Evolutionary conservation across 2,888 invertebrate genomes (phyloP).

Genomic region (Drosophila pseudotakahashii): DNA sequence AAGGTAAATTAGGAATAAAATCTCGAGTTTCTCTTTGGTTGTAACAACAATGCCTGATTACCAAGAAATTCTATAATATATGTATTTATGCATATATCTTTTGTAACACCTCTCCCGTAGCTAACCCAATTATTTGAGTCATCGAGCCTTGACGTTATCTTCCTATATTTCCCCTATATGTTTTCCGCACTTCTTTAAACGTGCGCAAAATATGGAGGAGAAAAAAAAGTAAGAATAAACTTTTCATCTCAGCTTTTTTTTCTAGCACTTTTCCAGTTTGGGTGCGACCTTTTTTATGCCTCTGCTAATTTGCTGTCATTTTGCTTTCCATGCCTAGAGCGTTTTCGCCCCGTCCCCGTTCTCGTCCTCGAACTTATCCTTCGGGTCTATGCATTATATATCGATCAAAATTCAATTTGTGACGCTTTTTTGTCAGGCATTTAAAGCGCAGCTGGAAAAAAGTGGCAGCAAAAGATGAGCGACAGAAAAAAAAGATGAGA

Average conservation of each 20-base stretch:
- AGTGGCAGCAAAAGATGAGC: slow-evolving; percentile 23
- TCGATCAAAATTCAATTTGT: slow-evolving; percentile 81
- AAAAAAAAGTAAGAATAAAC: slow-evolving; percentile 19
- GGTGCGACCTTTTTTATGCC: slow-evolving; percentile 61
- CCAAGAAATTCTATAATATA: neutral
- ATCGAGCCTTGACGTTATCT: slow-evolving; percentile 33
- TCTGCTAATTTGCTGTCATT: slow-evolving; percentile 75
- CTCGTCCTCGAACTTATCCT: neutral
- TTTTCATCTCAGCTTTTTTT: slow-evolving; percentile 24
- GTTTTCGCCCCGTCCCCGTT: neutral
- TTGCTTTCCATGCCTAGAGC: slow-evolving; percentile 56
- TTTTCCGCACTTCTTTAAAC: slow-evolving; percentile 26
- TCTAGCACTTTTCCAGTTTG: slow-evolving; percentile 43
- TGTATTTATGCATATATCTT: neutral
- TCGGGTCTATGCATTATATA: slow-evolving; percentile 65
- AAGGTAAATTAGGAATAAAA: neutral
- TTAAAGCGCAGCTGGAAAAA: slow-evolving; percentile 48
- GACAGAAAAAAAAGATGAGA: slow-evolving; percentile 43
- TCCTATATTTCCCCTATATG: slow-evolving; percentile 4
- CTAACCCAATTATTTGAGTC: slow-evolving; percentile 30
- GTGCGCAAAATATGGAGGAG: neutral
- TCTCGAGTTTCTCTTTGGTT: neutral
- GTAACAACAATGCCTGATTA: neutral
- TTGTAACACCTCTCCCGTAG: neutral
- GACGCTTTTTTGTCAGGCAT: slow-evolving; percentile 64